Evolutionary conservation across 1,140 invertebrate genomes (phyloP).

Genomic region (Adoxophyes honmai): DNA sequence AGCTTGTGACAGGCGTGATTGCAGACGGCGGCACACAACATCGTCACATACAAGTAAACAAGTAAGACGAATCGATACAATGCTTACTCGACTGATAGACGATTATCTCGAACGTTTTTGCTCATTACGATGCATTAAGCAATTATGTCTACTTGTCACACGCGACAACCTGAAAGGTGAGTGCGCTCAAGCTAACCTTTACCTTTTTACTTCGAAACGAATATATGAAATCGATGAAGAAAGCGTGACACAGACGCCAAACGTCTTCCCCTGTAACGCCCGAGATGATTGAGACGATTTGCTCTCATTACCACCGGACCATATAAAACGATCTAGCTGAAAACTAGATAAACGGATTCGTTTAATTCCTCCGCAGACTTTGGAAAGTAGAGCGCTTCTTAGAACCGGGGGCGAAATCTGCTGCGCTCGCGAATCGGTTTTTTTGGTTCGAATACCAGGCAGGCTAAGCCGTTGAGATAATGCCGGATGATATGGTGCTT

Average conservation of each 20-base stretch:
- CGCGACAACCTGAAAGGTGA: background rate
- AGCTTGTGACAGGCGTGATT: background rate
- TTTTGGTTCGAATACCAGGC: too few species aligned
- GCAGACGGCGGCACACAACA: slow-evolving; percentile 18
- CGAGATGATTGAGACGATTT: slow-evolving; percentile 9
- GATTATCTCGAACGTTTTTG: slow-evolving; percentile 30
- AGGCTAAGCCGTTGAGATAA: too few species aligned
- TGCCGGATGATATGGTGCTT: too few species aligned
- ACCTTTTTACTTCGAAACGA: background rate
- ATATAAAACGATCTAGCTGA: slow-evolving; percentile 9
- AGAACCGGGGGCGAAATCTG: too few species aligned
- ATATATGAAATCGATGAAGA: background rate
- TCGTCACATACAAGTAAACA: slow-evolving; percentile 28
- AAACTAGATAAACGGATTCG: background rate
- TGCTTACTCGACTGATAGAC: slow-evolving; percentile 37
- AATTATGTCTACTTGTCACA: slow-evolving; percentile 19
- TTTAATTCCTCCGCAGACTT: background rate
- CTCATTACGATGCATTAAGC: slow-evolving; percentile 18
- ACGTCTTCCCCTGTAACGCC: background rate
- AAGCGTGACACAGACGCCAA: slow-evolving; percentile 1
- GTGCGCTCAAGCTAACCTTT: background rate
- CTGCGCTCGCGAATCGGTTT: too few species aligned
- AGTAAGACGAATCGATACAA: slow-evolving; percentile 45
- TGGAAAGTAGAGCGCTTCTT: background rate
- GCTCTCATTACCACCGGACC: slow-evolving; percentile 10